Percentiles rank a stretch among this genome's conserved stretches.
Evolutionary conservation across 2,113 vertebrate species (phyloP).

Genomic region (Ameiurus melas): DNA sequence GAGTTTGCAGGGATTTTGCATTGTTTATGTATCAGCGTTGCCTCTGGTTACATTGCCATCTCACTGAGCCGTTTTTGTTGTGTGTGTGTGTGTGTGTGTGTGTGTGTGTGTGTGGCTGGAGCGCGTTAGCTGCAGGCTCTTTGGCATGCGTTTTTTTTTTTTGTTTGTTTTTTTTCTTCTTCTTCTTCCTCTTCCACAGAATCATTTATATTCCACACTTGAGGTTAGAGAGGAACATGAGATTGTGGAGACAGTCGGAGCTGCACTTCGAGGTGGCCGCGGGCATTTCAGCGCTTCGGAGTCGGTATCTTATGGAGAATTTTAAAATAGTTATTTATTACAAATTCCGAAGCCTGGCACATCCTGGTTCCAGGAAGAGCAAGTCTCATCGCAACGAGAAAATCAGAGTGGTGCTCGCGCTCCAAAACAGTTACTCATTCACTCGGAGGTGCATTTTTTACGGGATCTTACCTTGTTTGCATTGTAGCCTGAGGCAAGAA

Average conservation of each 20-base stretch:
- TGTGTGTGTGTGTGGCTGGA: conserved; percentile 59
- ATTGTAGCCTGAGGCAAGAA: conserved; percentile 37
- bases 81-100: conserved; percentile 28
- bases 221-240: conserved; percentile 78
- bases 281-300: conserved; percentile 65
- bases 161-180: too few relatives aligned
- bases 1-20: conserved; percentile 59
- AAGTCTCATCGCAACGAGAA: background rate
- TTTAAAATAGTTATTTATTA: conserved; percentile 63
- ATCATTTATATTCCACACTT: conserved; percentile 80
- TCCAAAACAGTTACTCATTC: conserved; percentile 29
- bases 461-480: background rate
- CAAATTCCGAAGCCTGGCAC: conserved; percentile 49
- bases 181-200: conserved; percentile 62
- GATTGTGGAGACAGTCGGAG: conserved; percentile 77
- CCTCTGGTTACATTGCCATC: conserved; percentile 70
- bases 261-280: conserved; percentile 69
- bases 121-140: conserved; percentile 69
- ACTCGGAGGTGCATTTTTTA: conserved; percentile 19
- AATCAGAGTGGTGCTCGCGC: background rate
- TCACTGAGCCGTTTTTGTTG: conserved; percentile 69
- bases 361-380: conserved; percentile 1
- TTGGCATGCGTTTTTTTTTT: conserved; percentile 69
- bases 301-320: conserved; percentile 63
- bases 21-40: conserved; percentile 75